These are phyloP conservation scores for Sisyra nigra DNA, from an alignment of 2,888 invertebrate species.

Conservation along the genomic window DNA sequence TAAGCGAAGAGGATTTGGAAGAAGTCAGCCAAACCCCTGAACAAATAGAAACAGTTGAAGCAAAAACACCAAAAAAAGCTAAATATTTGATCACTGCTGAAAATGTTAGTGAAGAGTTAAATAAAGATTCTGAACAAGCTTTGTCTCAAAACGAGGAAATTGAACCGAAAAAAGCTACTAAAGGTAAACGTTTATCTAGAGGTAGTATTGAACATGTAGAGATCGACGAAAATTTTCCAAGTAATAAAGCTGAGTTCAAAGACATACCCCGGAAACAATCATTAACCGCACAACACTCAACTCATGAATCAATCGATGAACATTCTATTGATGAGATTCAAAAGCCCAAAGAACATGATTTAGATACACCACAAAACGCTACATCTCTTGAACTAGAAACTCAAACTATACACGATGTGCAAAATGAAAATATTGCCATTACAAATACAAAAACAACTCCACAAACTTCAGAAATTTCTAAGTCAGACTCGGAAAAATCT, in stretches of 20 bases:
- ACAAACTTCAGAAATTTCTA: not conserved
- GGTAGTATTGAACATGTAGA: slow-evolving; percentile 5
- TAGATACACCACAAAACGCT: slow-evolving; percentile 14
- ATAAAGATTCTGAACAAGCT: slow-evolving; percentile 21
- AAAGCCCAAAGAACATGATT: slow-evolving; percentile 12
- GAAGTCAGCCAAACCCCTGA: slow-evolving; percentile 1
- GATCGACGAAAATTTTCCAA: slow-evolving; percentile 6
- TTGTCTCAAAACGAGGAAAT: slow-evolving; percentile 10
- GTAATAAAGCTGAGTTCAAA: slow-evolving; percentile 10
- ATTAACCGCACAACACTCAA: slow-evolving; percentile 15
- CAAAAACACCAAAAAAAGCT: slow-evolving; percentile 12
- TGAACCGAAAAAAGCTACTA: slow-evolving; percentile 15
- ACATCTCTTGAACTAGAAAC: slow-evolving; percentile 5
- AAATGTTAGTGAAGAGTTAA: slow-evolving; percentile 23
- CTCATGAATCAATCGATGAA: slow-evolving; percentile 7
- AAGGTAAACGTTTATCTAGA: not conserved
- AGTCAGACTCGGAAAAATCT: slow-evolving; percentile 11
- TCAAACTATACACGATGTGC: not conserved
- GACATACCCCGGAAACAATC: slow-evolving; percentile 9
- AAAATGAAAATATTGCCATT: not conserved
- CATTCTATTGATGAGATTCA: slow-evolving; percentile 3
- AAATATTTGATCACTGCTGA: slow-evolving; percentile 10
- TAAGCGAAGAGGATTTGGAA: slow-evolving; percentile 1
- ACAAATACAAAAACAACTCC: no score
- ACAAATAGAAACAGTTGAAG: not conserved